A percentile compares a stretch with the other conserved stretches of the same genome.
Conservation (phyloP, 2,113 vertebrate genomes). For the Nannospalax galili region DNA sequence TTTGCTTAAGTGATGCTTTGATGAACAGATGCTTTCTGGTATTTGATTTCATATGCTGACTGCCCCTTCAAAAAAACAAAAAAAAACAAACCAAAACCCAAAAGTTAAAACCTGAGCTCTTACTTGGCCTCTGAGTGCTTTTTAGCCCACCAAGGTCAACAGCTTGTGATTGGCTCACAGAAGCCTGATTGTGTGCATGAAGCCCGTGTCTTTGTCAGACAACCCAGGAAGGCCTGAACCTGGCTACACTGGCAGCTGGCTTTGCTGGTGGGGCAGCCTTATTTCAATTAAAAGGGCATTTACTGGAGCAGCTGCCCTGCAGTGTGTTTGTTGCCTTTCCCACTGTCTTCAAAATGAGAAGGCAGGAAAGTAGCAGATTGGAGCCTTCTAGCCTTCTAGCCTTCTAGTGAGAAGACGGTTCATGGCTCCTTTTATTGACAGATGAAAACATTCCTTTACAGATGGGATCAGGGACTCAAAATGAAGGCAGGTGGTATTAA, state of each 20-base stretch:
- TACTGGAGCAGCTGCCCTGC: slow-evolving; percentile 39
- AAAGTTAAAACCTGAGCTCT: slow-evolving; percentile 1
- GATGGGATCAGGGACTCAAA: neutral
- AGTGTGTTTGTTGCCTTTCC: neutral
- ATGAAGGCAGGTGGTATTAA: neutral
- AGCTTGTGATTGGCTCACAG: slow-evolving; percentile 56
- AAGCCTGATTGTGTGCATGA: slow-evolving; percentile 22
- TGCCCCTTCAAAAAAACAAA: neutral
- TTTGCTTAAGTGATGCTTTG: neutral
- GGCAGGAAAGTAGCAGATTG: neutral
- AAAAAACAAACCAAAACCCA: no score
- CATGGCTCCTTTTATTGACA: neutral
- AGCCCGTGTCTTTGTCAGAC: slow-evolving; percentile 72
- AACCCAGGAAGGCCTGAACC: slow-evolving; percentile 41
- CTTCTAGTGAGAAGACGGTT: neutral
- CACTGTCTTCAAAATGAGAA: slow-evolving; percentile 33
- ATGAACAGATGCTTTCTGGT: neutral
- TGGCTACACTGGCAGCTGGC: slow-evolving; percentile 14
- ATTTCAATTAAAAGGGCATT: slow-evolving; percentile 52
- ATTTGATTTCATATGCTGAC: slow-evolving; percentile 51
- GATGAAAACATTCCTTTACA: neutral
- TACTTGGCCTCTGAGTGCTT: slow-evolving; percentile 64
- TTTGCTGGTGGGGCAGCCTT: slow-evolving; percentile 28
- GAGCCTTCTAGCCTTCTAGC: no score
- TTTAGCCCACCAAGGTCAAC: slow-evolving; percentile 69